phyloP scores from a whole-genome alignment of 1,140 invertebrate genomes.

The Cherax destructor region DNA sequence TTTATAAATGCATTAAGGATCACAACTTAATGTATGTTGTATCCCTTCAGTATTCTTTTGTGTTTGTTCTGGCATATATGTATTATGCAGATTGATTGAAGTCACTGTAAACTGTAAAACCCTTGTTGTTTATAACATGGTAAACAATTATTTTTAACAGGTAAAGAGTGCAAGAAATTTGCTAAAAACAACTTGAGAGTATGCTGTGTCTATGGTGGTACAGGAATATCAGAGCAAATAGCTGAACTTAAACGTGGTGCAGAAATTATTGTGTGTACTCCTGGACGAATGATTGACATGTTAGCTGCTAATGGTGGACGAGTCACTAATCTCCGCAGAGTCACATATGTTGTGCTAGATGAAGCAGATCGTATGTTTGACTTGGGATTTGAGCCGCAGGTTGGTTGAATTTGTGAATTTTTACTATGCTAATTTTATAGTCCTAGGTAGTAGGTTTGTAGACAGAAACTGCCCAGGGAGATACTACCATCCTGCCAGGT shows the following conservation, averaged over 20 bases:
- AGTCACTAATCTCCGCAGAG: conserved; percentile 96
- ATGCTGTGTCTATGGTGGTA: conserved; percentile 99
- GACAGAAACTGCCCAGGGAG: too few relatives aligned
- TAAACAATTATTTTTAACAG: conserved; percentile 20
- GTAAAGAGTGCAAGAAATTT: conserved; percentile 97
- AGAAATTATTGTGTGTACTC: conserved; percentile 99
- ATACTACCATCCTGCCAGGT: too few relatives aligned
- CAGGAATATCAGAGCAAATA: conserved; percentile 92
- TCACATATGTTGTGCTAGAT: conserved; percentile 98
- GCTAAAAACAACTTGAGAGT: conserved; percentile 90
- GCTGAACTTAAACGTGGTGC: conserved; percentile 98
- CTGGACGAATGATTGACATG: conserved; percentile 99
- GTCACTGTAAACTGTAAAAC: too few relatives aligned
- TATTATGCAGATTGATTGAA: too few relatives aligned
- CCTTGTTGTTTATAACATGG: too few relatives aligned
- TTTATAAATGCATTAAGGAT: too few relatives aligned
- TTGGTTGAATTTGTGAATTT: conserved; percentile 73
- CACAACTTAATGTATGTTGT: too few relatives aligned
- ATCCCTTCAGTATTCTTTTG: too few relatives aligned
- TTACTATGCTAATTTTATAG: too few relatives aligned
- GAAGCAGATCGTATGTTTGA: conserved; percentile 99
- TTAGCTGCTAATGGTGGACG: conserved; percentile 95
- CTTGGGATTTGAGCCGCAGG: conserved; percentile 99
- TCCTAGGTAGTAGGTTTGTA: too few relatives aligned
- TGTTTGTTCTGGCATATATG: too few relatives aligned